Conservation (phyloP, 2,888 invertebrate species). For the Smittia aterrima region DNA sequence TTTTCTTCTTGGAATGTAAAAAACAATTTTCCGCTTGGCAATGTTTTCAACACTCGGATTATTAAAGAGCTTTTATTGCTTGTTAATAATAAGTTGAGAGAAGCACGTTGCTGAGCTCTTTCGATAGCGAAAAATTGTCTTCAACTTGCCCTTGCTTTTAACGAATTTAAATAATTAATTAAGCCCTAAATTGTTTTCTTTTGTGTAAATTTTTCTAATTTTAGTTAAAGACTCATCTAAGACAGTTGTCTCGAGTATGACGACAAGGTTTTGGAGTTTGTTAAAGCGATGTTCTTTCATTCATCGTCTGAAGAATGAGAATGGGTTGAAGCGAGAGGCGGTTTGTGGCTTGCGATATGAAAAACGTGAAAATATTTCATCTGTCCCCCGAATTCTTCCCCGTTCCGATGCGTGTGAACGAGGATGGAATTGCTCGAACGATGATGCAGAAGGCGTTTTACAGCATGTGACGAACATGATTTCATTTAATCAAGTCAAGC, state of each 20-base stretch:
- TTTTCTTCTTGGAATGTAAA: background rate
- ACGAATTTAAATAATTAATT: slow-evolving; percentile 22
- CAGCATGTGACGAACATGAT: background rate
- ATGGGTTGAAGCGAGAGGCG: background rate
- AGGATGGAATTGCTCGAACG: background rate
- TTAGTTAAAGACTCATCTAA: background rate
- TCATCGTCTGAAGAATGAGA: background rate
- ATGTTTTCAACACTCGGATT: background rate
- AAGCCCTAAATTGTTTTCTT: slow-evolving; percentile 17
- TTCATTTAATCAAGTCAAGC: background rate
- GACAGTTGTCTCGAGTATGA: background rate
- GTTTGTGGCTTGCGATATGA: slow-evolving; percentile 30
- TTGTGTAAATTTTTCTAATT: background rate
- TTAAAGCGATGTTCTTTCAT: background rate
- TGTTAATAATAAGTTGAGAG: background rate
- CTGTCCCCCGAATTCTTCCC: background rate
- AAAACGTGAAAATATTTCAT: slow-evolving; percentile 41
- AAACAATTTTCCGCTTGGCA: background rate
- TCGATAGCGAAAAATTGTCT: background rate
- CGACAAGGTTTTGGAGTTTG: background rate
- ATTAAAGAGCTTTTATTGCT: background rate
- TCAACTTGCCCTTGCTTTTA: background rate
- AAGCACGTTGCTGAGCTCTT: background rate
- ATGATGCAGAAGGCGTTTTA: background rate
- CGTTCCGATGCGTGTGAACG: background rate